Evolutionary conservation across 1,140 invertebrate species (phyloP), one percentile per base, ranked within the genome.

Genomic region (Anthonomus grandis): DNA sequence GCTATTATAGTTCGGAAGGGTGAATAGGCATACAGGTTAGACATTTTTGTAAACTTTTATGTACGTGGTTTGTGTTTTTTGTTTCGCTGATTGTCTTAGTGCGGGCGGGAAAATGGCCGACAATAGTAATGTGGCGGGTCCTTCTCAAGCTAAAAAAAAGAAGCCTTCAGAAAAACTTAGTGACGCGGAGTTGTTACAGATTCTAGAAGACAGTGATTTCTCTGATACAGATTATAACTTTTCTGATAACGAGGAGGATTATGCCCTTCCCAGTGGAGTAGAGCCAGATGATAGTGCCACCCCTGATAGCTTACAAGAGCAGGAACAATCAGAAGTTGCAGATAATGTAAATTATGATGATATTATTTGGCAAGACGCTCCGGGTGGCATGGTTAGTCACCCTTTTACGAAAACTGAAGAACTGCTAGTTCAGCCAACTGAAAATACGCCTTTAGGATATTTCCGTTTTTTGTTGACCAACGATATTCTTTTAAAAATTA

Each of bases 401-500:
- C 27, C 6, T 31, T n/a, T n/a, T n/a, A n/a, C n/a, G n/a, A n/a
- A n/a, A n/a, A n/a, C n/a, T 8, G 47, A 50, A 22, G 23, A 13
- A 9, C 23, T 50, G 18, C 17, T 50, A 9, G 19, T 31, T 34
- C 25, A 5, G 3, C 22, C 25, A 18, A 25, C 12, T 10, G 47
- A 18, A 34, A 36, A 50, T 9, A 15, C 25, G 8, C 47, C 31
- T 3, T 21, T 50, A 15, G 22, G 13, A 12, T 50, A 18, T 50
- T 50, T 50, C n/a, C 24, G 24, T 4, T 9, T 27, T 19, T n/a
- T 48, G 10, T 6, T 25, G 13, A 50, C 4, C 15, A 19, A 50
- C 13, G 10, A 19, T 6, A 36, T 50, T 50, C 47, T 50, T 50
- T 9, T 6, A n/a, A 18, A 34, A 6, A 48, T 25, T 13, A 27